These are phyloP conservation scores for Calliphora vicina DNA, from an alignment of 1,140 invertebrate genomes.

Conservation along the genomic window DNA sequence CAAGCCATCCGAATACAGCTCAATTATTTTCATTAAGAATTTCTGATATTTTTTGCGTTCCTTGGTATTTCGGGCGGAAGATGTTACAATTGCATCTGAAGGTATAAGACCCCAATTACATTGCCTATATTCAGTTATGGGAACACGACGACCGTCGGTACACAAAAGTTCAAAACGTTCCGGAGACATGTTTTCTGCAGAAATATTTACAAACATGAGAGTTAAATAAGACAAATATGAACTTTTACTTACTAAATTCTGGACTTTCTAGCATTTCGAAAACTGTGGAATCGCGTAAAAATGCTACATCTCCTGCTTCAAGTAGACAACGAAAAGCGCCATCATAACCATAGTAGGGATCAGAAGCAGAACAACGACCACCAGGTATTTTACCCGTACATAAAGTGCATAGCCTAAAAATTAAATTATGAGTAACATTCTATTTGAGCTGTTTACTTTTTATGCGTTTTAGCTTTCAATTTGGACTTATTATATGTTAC, in stretches of 20 bases:
- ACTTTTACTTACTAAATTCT: conserved; percentile 70
- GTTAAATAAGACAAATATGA: not conserved
- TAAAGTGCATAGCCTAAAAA: conserved; percentile 76
- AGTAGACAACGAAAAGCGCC: conserved; percentile 89
- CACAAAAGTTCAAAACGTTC: conserved; percentile 88
- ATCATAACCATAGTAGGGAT: conserved; percentile 90
- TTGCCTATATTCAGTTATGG: conserved; percentile 75
- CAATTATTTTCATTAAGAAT: conserved; percentile 68
- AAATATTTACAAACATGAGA: conserved; percentile 33
- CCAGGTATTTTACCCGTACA: conserved; percentile 82
- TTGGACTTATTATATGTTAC: no score
- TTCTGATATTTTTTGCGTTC: conserved; percentile 70
- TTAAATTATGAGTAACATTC: no score
- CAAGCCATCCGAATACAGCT: conserved; percentile 62
- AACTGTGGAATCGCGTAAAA: conserved; percentile 88
- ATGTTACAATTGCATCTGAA: conserved; percentile 86
- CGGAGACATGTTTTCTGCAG: conserved; percentile 66
- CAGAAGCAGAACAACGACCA: conserved; percentile 81
- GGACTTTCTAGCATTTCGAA: conserved; percentile 71
- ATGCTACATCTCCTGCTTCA: conserved; percentile 89
- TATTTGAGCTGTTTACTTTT: no score
- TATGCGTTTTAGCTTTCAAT: no score
- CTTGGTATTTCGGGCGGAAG: conserved; percentile 75
- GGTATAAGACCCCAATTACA: conserved; percentile 91
- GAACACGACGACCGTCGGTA: conserved; percentile 76